Percentiles rank a stretch among this genome's conserved stretches.
Conservation (phyloP, 2,113 vertebrate species). For the Myodes glareolus region DNA sequence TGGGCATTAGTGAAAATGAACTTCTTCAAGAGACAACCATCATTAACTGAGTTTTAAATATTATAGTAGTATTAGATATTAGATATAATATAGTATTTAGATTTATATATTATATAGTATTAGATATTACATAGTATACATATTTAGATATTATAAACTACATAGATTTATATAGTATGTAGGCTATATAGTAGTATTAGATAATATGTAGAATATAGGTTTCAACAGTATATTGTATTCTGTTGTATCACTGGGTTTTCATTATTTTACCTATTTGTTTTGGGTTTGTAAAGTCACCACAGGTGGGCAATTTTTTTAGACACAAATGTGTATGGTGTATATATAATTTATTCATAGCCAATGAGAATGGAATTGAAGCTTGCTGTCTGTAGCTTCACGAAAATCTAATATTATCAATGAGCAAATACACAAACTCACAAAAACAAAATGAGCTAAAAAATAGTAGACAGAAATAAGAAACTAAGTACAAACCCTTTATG, state of each 20-base stretch:
- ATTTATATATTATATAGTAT: too few species aligned
- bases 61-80: neutral
- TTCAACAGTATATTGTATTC: neutral
- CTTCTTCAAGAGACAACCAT: neutral
- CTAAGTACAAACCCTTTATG: neutral
- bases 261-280: neutral
- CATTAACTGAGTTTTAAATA: neutral
- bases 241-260: neutral
- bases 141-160: too few species aligned
- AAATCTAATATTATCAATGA: neutral
- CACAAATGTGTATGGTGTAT: neutral
- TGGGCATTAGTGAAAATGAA: accelerated
- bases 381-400: neutral
- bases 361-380: neutral
- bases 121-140: too few species aligned
- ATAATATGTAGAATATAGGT: too few species aligned
- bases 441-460: neutral
- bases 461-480: neutral
- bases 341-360: neutral
- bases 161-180: too few species aligned
- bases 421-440: neutral
- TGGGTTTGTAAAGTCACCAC: neutral
- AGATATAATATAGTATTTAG: too few species aligned
- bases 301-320: neutral
- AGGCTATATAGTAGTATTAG: too few species aligned